Conservation (phyloP, 1,140 invertebrate species). For the Ladona fulva region DNA sequence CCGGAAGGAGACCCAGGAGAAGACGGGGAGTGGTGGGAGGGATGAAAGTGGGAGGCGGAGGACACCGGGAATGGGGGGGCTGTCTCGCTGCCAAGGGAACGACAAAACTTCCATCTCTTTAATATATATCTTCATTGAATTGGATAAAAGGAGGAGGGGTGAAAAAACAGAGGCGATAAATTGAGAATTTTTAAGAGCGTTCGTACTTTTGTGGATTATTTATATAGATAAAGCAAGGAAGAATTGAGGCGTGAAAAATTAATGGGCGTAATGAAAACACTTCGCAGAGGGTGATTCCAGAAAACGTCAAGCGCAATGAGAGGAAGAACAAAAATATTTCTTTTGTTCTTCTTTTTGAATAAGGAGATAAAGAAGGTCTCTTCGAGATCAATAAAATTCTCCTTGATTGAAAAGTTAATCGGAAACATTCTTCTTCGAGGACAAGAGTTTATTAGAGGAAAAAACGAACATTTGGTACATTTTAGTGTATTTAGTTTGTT, state of each 20-base stretch:
- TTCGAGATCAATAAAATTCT: no score
- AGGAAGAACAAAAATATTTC: no score
- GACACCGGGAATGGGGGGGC: neutral
- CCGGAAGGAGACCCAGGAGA: neutral
- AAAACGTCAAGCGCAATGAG: no score
- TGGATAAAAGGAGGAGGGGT: neutral
- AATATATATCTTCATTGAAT: neutral
- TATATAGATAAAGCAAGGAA: neutral
- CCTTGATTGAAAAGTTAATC: no score
- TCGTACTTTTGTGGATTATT: neutral
- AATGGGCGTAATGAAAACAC: neutral
- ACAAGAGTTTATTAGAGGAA: no score
- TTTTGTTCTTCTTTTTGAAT: no score
- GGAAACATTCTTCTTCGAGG: no score
- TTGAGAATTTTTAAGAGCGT: neutral
- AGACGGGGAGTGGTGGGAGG: neutral
- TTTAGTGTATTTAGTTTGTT: no score
- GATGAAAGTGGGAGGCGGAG: neutral
- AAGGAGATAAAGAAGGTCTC: no score
- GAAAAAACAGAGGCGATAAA: neutral
- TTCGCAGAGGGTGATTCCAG: neutral
- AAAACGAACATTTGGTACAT: no score
- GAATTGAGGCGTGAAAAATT: neutral
- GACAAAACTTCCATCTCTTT: slow-evolving; percentile 1
- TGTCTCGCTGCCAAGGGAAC: slow-evolving; percentile 6